Base-by-base conservation (phyloP, 2,797 vertebrate species). In the Anas flavirostris region DNA sequence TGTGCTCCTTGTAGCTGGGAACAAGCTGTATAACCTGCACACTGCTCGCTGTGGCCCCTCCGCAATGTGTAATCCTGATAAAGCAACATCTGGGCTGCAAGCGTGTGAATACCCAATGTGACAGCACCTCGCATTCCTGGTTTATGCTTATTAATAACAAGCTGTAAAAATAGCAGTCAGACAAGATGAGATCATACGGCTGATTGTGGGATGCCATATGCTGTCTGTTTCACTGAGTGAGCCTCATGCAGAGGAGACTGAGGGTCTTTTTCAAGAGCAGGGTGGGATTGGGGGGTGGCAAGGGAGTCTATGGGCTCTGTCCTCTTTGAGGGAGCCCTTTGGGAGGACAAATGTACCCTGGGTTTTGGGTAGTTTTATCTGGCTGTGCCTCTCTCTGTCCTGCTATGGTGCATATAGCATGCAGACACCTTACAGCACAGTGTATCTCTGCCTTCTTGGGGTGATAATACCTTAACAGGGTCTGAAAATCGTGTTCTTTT, bases 71-170 rank as follows among this genome's bases (percentile, higher is more conserved):
- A 95, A 93, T 94, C 72, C 78, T 7, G 74, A 81, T 86, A 94
- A 93, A 44, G 50, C 80, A 94, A 95, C 96, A 96, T 96, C 97
- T 97, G 97, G 91, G 55, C 80, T 78, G 72, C 77, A 87, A 95
- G 91, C 21, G 50, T 92, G 86, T 85, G 96, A 95, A 78, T 97
- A 92, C 94, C 95, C 67, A 50, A 72, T 16, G 2, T 60, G 90
- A 95, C 94, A 91, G 88, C 67, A 83, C 94, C 90, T 97, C 91
- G 56, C n/a, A 95, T 93, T 96, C 93, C 92, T 94, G 77, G 95
- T 94, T 97, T 97, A 91, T 91, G 88, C 93, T 95, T 97, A 96
- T 97, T 97, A 98, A 97, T 97, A 96, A 91, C 93, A 92, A 97
- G 93, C 97, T 96, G 95, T 96, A 96, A 97, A 98, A 97, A 97